Conservation (phyloP, 2,888 invertebrate species). For the Cartodere bifasciata region DNA sequence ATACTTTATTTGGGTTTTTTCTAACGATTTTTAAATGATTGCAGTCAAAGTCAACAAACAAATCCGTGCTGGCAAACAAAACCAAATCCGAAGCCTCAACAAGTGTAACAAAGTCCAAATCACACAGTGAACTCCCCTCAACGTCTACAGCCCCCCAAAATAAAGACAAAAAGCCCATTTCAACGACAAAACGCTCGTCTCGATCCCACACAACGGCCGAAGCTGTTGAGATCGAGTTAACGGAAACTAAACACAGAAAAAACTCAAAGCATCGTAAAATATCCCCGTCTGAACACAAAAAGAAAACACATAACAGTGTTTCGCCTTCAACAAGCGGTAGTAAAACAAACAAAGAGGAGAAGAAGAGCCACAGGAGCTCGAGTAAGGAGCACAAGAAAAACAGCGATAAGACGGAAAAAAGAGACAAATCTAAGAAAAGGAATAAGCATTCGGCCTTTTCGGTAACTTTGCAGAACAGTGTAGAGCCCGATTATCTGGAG, state of each 20-base stretch:
- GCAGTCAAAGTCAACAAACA: not conserved
- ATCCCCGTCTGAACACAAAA: too few relatives aligned
- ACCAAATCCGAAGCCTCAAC: constrained; percentile 5
- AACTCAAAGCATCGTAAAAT: constrained; percentile 6
- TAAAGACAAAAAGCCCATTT: constrained; percentile 13
- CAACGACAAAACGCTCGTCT: constrained; percentile 15
- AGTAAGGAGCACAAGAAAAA: not conserved
- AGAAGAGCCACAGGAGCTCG: too few relatives aligned
- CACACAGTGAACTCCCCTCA: constrained; percentile 19
- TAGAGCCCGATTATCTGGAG: constrained; percentile 14
- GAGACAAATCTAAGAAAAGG: not conserved
- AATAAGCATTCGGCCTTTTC: too few relatives aligned
- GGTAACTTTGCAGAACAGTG: not conserved
- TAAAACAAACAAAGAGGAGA: not conserved
- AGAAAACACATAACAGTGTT: not conserved
- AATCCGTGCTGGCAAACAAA: constrained; percentile 4
- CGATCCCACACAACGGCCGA: constrained; percentile 12
- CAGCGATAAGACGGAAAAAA: not conserved
- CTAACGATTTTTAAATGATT: too few relatives aligned
- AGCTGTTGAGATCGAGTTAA: constrained; percentile 11
- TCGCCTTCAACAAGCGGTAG: not conserved
- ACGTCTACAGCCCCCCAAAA: constrained; percentile 15
- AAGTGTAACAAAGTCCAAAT: constrained; percentile 18
- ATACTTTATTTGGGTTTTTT: too few relatives aligned
- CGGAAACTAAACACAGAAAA: constrained; percentile 12